Conservation (phyloP, 2,113 vertebrate genomes). For the Damaliscus lunatus region DNA sequence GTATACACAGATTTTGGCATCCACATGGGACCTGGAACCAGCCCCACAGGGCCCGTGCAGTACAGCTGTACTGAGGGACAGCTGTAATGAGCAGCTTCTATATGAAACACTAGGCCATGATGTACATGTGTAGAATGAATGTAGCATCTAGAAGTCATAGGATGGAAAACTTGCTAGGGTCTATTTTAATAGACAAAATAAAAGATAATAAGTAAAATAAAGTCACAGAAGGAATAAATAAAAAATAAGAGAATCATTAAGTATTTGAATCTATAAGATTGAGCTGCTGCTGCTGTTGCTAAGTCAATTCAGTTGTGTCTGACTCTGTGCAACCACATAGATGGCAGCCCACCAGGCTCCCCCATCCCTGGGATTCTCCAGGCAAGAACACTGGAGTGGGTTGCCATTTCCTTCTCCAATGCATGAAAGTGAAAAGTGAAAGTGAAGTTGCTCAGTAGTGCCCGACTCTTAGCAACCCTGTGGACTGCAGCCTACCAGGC, state of each 20-base stretch:
- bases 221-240: neutral
- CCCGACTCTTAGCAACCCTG: rapidly evolving
- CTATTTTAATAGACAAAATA: neutral
- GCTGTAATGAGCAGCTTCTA: neutral
- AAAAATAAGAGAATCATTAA: neutral
- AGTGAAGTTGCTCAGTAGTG: rapidly evolving
- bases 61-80: neutral
- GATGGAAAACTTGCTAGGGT: neutral
- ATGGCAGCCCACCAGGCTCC: rapidly evolving
- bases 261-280: neutral
- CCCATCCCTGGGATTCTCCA: neutral
- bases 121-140: neutral
- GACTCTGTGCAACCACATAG: neutral
- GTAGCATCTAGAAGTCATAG: neutral
- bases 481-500: neutral
- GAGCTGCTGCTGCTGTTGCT: neutral
- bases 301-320: rapidly evolving
- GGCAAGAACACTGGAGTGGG: neutral
- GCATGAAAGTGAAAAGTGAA: neutral
- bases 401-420: neutral
- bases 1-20: neutral
- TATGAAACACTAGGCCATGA: neutral
- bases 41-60: neutral
- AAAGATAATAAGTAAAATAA: neutral
- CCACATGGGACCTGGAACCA: neutral